Conservation (phyloP, 2,113 vertebrate genomes). For the Myxocyprinus asiaticus region DNA sequence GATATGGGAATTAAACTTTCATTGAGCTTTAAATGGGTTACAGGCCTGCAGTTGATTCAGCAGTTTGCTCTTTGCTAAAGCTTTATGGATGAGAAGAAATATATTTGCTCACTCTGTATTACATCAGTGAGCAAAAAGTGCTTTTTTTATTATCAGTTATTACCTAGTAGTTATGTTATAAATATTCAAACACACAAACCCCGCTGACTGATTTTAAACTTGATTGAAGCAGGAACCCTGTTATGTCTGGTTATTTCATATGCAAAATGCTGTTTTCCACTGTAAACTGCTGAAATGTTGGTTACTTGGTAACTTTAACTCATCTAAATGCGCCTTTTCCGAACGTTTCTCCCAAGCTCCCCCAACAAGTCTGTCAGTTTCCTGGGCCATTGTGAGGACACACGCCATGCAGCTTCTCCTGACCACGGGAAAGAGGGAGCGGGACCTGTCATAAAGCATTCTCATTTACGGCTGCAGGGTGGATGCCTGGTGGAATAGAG, state of each 20-base stretch:
- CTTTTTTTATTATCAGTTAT: not conserved
- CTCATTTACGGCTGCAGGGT: constrained; percentile 44
- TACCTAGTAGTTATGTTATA: constrained; percentile 14
- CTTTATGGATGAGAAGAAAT: constrained; percentile 83
- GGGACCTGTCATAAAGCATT: constrained; percentile 74
- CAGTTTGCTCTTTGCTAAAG: constrained; percentile 80
- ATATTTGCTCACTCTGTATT: constrained; percentile 83
- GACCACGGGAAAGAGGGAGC: constrained; percentile 54
- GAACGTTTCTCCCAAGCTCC: not conserved
- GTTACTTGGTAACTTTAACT: constrained; percentile 25
- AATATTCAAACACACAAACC: not conserved
- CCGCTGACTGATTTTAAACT: constrained; percentile 1
- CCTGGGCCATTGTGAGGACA: constrained; percentile 35
- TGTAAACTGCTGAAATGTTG: constrained; percentile 17
- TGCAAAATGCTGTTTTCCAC: constrained; percentile 19
- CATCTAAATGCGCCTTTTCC: constrained; percentile 13
- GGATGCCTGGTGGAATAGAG: constrained; percentile 20
- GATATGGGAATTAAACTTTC: constrained; percentile 89
- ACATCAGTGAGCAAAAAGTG: not conserved
- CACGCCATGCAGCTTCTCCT: constrained; percentile 67
- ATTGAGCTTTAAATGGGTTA: constrained; percentile 79
- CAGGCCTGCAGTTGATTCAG: constrained; percentile 82
- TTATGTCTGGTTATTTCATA: not conserved
- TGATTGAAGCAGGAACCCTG: not conserved
- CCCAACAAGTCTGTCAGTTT: constrained; percentile 12